Percentiles rank a stretch among this genome's conserved stretches.
These are phyloP conservation scores for Drosophila virilis DNA, from an alignment of 1,140 invertebrate species.

Conservation along the genomic window DNA sequence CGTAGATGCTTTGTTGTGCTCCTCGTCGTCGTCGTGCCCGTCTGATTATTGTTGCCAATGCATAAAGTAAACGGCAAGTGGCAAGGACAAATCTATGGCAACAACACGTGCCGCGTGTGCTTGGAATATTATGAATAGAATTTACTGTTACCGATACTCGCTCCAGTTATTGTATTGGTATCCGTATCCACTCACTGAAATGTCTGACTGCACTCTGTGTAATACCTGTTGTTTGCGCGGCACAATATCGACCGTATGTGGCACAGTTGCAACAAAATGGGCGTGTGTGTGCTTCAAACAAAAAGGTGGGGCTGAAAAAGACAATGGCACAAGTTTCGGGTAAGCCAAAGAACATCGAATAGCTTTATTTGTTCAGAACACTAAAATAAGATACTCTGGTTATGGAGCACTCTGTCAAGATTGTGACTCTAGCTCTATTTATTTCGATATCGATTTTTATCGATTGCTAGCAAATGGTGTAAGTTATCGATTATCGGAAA, in stretches of 20 bases:
- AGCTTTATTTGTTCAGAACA: not conserved
- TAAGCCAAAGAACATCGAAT: no score
- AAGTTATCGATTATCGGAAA: no score
- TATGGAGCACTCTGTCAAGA: no score
- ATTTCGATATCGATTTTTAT: no score
- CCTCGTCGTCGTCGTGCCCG: not conserved
- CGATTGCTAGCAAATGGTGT: no score
- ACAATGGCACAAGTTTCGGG: no score
- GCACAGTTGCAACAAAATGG: not conserved
- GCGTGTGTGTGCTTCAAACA: not conserved
- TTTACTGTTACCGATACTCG: conserved; percentile 18
- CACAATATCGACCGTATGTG: not conserved
- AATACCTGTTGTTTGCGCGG: not conserved
- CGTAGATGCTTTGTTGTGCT: conserved; percentile 37
- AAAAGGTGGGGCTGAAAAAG: not conserved
- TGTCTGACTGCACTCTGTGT: conserved; percentile 8
- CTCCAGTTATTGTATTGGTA: conserved; percentile 9
- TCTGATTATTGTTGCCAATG: conserved; percentile 20
- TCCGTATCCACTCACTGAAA: conserved; percentile 41
- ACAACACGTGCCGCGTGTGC: conserved; percentile 44
- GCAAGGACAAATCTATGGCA: conserved; percentile 25
- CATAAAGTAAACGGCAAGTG: conserved; percentile 26
- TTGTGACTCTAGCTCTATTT: no score
- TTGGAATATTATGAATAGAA: conserved; percentile 43
- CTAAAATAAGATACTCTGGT: not conserved